phyloP scores from a whole-genome alignment of 2,113 vertebrate genomes.

The Tragelaphus imberbis region DNA sequence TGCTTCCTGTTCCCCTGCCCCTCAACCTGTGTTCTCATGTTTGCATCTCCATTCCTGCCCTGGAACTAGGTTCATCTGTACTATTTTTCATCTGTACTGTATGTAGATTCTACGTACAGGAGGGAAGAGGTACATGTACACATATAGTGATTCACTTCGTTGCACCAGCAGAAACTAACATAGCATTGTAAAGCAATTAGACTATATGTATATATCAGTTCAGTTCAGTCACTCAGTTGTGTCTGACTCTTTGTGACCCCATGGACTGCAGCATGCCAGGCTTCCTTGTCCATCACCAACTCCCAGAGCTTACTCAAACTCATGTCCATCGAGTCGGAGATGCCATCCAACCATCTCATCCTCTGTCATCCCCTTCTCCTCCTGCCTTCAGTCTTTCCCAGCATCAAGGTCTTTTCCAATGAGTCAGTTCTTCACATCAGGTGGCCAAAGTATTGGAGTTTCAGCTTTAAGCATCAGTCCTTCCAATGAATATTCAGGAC shows the following conservation, averaged over 20 bases:
- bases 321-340: accelerated
- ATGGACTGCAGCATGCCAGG: not conserved
- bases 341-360: not conserved
- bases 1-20: accelerated
- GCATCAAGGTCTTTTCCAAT: not conserved
- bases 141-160: not conserved
- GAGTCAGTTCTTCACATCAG: not conserved
- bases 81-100: not conserved
- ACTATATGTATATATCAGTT: not conserved
- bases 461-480: not conserved
- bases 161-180: not conserved
- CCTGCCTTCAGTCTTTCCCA: not conserved
- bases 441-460: not conserved
- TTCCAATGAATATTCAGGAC: not conserved
- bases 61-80: not conserved
- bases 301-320: not conserved
- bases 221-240: not conserved
- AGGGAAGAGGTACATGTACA: not conserved
- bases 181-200: not conserved
- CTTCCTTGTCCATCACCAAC: not conserved
- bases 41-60: not conserved
- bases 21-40: not conserved
- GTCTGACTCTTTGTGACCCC: accelerated
- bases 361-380: accelerated
- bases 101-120: not conserved